Conservation (phyloP, 2,888 invertebrate species). For the Platerodrilus igneus region DNA sequence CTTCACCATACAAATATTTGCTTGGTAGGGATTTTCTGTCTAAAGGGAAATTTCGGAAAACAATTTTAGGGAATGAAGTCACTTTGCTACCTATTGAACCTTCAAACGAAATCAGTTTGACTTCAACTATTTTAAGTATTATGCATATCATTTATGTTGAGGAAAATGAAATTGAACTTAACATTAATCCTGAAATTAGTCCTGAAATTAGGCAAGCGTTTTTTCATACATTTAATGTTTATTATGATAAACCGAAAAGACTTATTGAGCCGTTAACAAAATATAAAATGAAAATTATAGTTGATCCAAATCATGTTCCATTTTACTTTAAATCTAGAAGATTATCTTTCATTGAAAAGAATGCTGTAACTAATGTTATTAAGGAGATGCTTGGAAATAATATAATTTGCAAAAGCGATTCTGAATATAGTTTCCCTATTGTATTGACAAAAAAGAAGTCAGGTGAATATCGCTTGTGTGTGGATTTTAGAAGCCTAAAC, state of each 20-base stretch:
- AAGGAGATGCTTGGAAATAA: too few relatives aligned
- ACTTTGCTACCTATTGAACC: background rate
- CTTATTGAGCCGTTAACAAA: background rate
- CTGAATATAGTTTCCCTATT: too few relatives aligned
- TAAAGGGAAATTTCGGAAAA: conserved; percentile 3
- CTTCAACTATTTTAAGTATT: background rate
- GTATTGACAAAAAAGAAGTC: conserved; percentile 1
- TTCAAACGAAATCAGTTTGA: background rate
- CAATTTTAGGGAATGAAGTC: background rate
- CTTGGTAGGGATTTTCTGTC: conserved; percentile 1
- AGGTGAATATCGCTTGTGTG: background rate
- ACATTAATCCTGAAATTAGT: background rate
- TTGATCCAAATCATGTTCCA: too few relatives aligned
- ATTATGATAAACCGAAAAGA: background rate
- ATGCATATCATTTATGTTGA: background rate
- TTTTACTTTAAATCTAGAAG: background rate
- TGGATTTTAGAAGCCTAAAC: conserved; percentile 1
- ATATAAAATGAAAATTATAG: background rate
- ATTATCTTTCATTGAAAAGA: too few relatives aligned
- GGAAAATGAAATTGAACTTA: background rate
- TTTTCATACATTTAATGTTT: background rate
- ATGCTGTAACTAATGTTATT: too few relatives aligned
- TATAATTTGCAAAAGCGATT: too few relatives aligned
- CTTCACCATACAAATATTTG: conserved; percentile 3
- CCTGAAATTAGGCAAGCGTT: background rate